Conservation (phyloP, 1,140 invertebrate genomes). For the Tetranychus cinnabarinus region DNA sequence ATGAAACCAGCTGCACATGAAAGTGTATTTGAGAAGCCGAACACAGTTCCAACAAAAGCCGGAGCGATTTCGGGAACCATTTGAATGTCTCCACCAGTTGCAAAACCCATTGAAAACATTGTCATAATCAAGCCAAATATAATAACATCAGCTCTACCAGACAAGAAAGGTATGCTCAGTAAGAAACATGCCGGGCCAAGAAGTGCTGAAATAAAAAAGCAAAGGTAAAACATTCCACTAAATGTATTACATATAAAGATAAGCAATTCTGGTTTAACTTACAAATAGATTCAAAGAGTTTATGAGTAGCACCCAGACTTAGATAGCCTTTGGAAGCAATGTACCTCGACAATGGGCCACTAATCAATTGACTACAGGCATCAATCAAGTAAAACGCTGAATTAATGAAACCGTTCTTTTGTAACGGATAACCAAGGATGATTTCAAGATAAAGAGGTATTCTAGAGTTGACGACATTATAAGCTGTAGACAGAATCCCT, state of each 20-base stretch:
- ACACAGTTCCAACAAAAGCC: not conserved
- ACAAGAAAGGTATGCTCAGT: not conserved
- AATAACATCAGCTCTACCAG: not conserved
- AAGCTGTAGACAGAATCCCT: too few species aligned
- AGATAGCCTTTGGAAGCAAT: too few species aligned
- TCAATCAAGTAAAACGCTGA: too few species aligned
- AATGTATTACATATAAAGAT: not conserved
- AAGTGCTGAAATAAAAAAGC: not conserved
- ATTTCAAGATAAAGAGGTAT: too few species aligned
- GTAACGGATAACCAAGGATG: too few species aligned
- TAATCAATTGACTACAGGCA: too few species aligned
- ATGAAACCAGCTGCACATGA: constrained; percentile 1
- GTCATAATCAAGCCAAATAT: not conserved
- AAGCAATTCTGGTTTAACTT: constrained; percentile 9
- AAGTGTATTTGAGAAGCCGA: constrained; percentile 1
- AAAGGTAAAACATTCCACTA: too few species aligned
- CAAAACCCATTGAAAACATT: constrained; percentile 10
- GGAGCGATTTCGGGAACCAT: constrained; percentile 6
- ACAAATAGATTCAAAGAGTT: too few species aligned
- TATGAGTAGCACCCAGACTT: too few species aligned
- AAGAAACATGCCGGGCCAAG: not conserved
- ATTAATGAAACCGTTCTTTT: too few species aligned
- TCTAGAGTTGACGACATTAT: too few species aligned
- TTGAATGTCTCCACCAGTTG: constrained; percentile 12
- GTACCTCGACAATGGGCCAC: too few species aligned